Evolutionary conservation across 2,797 vertebrate genomes (phyloP), one percentile per base, ranked within the genome.

Genomic region (Macroramphosus scolopax): DNA sequence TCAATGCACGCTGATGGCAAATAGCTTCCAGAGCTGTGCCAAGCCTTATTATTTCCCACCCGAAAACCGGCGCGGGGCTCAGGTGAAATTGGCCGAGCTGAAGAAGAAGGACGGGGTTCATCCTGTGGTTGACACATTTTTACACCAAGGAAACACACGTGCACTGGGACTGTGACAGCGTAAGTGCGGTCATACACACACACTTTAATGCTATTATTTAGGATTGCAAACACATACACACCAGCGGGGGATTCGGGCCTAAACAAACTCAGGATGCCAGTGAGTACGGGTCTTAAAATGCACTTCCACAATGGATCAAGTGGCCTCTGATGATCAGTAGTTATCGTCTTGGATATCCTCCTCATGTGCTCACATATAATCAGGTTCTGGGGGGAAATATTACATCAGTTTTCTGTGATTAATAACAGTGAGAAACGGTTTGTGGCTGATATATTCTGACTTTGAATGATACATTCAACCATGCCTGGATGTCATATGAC

Each of bases 21-120:
- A 92, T 92, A 70, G 87, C 82, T 91, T 90, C 90, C 90, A 92
- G 90, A 91, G 75, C 81, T 17, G 61, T 72, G 75, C 74, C 69
- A 76, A 66, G 72, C 50, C 62, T n/a, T 65, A 81, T 83, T 81
- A 77, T 68, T 73, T 77, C 78, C 84, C 78, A 83, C 77, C 80
- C 67, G n/a, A 75, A 70, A 86, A 75, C 72, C 55, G 61, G 56
- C 61, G 51, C 38, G 78, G 63, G 54, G 80, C 78, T 88, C 88
- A 81, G 76, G 65, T 78, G 64, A 84, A 87, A 87, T 85, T 85
- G 78, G 51, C 55, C 55, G 49, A 69, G 74, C 46, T 80, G 51
- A 62, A 66, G 63, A 63, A 62, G 36, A 50, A 74, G 47, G 49
- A 63, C 24, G 13, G 55, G 51, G 71, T 64, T 80, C 72, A 78